phyloP scores from a whole-genome alignment of 2,113 vertebrate genomes.

The Pygathrix nemaeus region DNA sequence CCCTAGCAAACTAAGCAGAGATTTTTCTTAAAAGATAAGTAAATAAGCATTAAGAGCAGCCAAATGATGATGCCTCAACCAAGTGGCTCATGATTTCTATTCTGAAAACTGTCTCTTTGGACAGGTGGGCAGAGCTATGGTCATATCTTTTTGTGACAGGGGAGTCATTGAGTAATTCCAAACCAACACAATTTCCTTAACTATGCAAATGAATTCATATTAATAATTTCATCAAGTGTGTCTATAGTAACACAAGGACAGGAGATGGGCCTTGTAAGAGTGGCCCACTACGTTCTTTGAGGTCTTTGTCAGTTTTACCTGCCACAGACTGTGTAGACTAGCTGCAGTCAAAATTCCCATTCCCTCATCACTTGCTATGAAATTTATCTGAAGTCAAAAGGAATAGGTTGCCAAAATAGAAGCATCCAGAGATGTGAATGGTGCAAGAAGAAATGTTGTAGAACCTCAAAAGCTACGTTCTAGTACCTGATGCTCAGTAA shows the following conservation, averaged over 20 bases:
- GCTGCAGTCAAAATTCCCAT: not conserved
- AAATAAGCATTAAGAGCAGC: not conserved
- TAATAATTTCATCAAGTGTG: not conserved
- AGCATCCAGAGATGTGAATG: not conserved
- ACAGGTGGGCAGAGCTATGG: not conserved
- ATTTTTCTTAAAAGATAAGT: not conserved
- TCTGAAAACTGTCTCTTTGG: not conserved
- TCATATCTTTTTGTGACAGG: not conserved
- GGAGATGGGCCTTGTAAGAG: not conserved
- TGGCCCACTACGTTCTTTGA: not conserved
- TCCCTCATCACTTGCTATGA: not conserved
- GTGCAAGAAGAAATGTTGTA: not conserved
- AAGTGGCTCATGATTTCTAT: not conserved
- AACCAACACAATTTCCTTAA: conserved; percentile 3
- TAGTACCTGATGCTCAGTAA: no score
- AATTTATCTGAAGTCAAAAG: not conserved
- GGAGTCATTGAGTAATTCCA: not conserved
- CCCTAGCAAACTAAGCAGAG: not conserved
- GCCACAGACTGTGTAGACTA: not conserved
- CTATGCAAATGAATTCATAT: not conserved
- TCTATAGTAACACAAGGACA: not conserved
- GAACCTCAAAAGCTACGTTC: no score
- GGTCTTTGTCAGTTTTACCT: not conserved
- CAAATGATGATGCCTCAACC: not conserved
- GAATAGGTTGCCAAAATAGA: not conserved